A percentile compares a stretch with the other conserved stretches of the same genome.
Evolutionary conservation across 2,113 vertebrate genomes (phyloP).

Genomic region (Cyprinodon variegatus): DNA sequence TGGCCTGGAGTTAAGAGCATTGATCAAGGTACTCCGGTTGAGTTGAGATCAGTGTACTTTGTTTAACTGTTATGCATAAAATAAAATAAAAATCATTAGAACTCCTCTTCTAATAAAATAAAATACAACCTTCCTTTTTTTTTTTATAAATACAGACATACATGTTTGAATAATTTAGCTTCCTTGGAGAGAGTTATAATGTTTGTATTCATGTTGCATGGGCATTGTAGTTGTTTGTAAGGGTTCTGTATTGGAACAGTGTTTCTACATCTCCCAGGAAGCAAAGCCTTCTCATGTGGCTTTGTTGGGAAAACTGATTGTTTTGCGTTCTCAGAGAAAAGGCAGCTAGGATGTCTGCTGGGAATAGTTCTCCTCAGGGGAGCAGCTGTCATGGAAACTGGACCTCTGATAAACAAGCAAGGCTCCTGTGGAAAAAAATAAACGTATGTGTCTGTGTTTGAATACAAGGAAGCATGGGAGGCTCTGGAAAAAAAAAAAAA

Average conservation of each 20-base stretch:
- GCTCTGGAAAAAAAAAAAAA: background rate
- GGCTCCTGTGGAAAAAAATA: slow-evolving; percentile 16
- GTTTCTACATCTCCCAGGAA: slow-evolving; percentile 42
- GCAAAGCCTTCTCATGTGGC: slow-evolving; percentile 14
- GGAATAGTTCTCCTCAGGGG: slow-evolving; percentile 54
- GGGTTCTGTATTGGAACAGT: background rate
- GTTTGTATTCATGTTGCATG: background rate
- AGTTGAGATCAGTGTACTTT: background rate
- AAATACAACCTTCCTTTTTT: background rate
- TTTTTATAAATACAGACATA: background rate
- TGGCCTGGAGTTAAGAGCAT: slow-evolving; percentile 22
- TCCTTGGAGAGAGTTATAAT: background rate
- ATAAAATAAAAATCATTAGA: background rate
- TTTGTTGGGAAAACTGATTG: slow-evolving; percentile 55
- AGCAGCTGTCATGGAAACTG: slow-evolving; percentile 64
- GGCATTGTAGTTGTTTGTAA: background rate
- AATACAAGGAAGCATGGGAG: too few species aligned
- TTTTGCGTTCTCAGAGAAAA: slow-evolving; percentile 55
- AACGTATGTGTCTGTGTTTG: background rate
- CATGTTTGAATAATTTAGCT: background rate
- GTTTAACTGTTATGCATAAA: too few species aligned
- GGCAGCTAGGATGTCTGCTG: slow-evolving; percentile 23
- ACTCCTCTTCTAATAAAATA: background rate
- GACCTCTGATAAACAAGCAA: slow-evolving; percentile 27
- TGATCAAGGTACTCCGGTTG: background rate